Conservation (phyloP, 2,113 vertebrate genomes). For the Toxostoma redivivum region DNA sequence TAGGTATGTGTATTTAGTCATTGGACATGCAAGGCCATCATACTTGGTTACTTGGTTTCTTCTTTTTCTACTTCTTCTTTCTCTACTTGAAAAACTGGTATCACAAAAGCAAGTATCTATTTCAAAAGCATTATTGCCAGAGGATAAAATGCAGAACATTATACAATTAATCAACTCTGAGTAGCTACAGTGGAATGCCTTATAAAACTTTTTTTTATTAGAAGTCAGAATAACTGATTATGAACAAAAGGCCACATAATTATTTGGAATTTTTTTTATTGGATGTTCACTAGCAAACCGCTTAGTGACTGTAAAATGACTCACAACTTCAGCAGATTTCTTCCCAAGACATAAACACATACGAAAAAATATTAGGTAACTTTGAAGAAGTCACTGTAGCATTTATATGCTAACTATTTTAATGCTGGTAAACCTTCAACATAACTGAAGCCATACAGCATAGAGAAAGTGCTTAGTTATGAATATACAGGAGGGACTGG, state of each 20-base stretch:
- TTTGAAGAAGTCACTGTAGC: not conserved
- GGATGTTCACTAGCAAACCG: not conserved
- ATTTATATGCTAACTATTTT: not conserved
- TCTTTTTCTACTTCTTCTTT: not conserved
- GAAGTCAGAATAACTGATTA: not conserved
- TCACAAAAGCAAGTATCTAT: not conserved
- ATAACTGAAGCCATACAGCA: not conserved
- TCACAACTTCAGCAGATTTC: not conserved
- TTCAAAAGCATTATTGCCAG: not conserved
- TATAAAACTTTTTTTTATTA: not conserved
- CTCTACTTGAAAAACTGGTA: not conserved
- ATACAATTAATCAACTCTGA: not conserved
- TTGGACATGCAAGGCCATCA: not conserved
- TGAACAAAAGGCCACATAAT: not conserved
- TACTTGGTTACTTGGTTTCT: not conserved
- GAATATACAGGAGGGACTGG: not conserved
- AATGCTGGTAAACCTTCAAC: not conserved
- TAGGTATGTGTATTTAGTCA: not conserved
- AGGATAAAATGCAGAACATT: not conserved
- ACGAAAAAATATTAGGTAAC: not conserved
- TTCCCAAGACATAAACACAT: not conserved
- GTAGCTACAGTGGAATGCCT: not conserved
- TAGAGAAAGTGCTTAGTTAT: not conserved
- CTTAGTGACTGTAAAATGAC: not conserved
- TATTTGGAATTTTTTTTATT: not conserved